Evolutionary conservation across 2,113 vertebrate species (phyloP).

Genomic region (Trachemys scripta): DNA sequence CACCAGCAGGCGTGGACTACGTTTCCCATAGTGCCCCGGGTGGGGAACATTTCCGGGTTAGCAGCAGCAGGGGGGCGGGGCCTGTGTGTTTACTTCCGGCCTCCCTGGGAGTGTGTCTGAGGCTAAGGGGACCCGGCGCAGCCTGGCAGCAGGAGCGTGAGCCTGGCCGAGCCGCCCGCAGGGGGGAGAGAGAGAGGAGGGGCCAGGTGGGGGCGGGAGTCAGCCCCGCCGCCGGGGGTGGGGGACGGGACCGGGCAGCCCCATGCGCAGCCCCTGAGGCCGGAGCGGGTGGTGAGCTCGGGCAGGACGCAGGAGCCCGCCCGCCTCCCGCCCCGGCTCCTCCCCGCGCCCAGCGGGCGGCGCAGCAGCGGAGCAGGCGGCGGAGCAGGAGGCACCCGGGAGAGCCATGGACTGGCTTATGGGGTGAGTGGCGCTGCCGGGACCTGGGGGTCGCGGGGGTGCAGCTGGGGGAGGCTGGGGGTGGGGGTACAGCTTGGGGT

Average conservation of each 20-base stretch:
- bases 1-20: not conserved
- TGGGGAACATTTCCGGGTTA: constrained; percentile 46
- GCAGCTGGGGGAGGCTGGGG: too few species aligned
- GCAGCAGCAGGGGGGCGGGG: constrained; percentile 24
- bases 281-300: not conserved
- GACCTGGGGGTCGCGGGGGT: not conserved
- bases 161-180: constrained; percentile 42
- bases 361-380: constrained; percentile 33
- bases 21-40: constrained; percentile 55
- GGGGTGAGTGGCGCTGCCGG: constrained; percentile 83
- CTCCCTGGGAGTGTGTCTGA: constrained; percentile 66
- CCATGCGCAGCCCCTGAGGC: not conserved
- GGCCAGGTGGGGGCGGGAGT: not conserved
- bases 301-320: not conserved
- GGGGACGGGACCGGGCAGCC: not conserved
- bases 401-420: constrained; percentile 89
- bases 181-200: not conserved
- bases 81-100: constrained; percentile 90
- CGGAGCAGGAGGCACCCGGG: constrained; percentile 33
- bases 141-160: constrained; percentile 68
- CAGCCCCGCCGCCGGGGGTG: not conserved
- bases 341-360: constrained; percentile 17
- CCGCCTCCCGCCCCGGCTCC: not conserved
- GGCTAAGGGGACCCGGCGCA: constrained; percentile 57
- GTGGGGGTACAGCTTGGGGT: not conserved